phyloP scores from a whole-genome alignment of 2,888 invertebrate genomes.

The Spodoptera picta region DNA sequence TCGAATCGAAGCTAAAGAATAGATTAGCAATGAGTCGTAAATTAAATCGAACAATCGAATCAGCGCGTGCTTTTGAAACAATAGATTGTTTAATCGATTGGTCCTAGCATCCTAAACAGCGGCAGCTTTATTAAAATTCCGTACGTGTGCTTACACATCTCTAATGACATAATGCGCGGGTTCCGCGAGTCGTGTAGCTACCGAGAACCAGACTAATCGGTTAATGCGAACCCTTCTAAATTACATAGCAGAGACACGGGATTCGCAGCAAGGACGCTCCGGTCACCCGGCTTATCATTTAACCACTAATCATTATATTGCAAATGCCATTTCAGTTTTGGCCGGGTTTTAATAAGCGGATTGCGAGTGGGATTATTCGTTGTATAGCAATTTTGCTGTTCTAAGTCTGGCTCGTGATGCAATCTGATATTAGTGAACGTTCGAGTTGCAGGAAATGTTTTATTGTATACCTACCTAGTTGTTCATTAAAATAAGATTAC shows the following conservation, averaged over 20 bases:
- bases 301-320: conserved; percentile 84
- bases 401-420: conserved; percentile 72
- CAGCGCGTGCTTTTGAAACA: conserved; percentile 42
- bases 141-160: conserved; percentile 68
- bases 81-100: conserved; percentile 39
- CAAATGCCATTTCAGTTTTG: conserved; percentile 86
- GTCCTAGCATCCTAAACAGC: conserved; percentile 41
- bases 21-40: conserved; percentile 35
- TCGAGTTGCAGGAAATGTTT: conserved; percentile 60
- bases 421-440: conserved; percentile 58
- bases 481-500: conserved; percentile 50
- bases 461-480: conserved; percentile 48
- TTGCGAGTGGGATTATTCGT: conserved; percentile 73
- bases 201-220: conserved; percentile 86
- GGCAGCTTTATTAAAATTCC: conserved; percentile 59
- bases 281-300: conserved; percentile 87
- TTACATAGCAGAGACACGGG: conserved; percentile 87
- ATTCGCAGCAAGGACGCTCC: conserved; percentile 85
- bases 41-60: conserved; percentile 42
- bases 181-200: conserved; percentile 73
- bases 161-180: conserved; percentile 85
- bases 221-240: conserved; percentile 84
- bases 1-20: conserved; percentile 30
- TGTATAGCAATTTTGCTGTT: conserved; percentile 75
- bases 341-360: conserved; percentile 81